Conservation (phyloP, 2,113 vertebrate genomes). For the Xenus cinereus region DNA sequence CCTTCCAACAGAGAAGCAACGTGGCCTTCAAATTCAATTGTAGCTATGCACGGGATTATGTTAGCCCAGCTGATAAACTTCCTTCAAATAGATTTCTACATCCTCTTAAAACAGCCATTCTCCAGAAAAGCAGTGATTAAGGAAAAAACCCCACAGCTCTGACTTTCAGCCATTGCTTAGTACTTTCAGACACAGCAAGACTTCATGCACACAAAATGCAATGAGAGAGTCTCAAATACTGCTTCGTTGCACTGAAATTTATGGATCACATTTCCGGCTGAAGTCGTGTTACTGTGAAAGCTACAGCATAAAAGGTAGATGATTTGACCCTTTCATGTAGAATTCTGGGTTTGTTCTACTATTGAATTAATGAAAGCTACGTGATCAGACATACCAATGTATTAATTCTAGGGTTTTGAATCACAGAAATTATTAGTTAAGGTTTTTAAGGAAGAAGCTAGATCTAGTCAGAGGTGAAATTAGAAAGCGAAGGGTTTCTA, state of each 20-base stretch:
- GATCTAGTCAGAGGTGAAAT: neutral
- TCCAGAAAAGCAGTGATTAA: neutral
- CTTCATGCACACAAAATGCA: neutral
- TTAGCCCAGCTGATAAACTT: neutral
- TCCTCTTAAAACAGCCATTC: neutral
- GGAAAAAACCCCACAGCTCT: neutral
- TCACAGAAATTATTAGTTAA: neutral
- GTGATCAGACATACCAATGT: rapidly evolving
- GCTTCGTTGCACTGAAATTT: neutral
- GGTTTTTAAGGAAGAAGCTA: neutral
- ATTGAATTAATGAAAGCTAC: rapidly evolving
- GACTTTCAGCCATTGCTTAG: neutral
- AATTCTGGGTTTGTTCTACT: neutral
- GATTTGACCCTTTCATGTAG: rapidly evolving
- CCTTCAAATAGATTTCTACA: neutral
- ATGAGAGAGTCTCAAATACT: neutral
- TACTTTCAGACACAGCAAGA: neutral
- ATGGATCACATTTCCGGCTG: neutral
- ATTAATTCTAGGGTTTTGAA: neutral
- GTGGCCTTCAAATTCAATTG: neutral
- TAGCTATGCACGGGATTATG: neutral
- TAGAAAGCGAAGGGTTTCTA: neutral
- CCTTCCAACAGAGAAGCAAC: neutral
- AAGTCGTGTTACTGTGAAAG: neutral
- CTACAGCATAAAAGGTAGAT: neutral